Evolutionary conservation across 64 coral and sea anemone species (phyloP), one percentile per base, ranked within the genome.

Genomic region (Pocillopora verrucosa): DNA sequence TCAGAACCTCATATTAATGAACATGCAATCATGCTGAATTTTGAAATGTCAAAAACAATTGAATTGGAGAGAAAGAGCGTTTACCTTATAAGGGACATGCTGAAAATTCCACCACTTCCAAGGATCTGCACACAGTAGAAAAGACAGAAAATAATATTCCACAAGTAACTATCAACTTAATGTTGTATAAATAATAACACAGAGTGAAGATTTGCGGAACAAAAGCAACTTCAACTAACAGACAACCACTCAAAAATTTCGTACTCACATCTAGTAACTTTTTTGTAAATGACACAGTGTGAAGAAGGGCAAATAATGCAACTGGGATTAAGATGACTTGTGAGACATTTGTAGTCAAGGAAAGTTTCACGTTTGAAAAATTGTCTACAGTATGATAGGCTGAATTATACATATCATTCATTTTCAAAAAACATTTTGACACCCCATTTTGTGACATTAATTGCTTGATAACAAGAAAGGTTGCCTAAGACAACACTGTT

Each of bases 191-290:
- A 4, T 15, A 2, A 19, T 35, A 60, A 64, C 11, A 59, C 0
- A 13, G 10, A 19, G 45, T 38, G 17, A 34, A 74, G 35, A 37
- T 37, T 77, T 20, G 22, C 3, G 2, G n/a, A 11, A n/a, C 11
- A 70, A 20, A 70, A 70, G 25, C 11, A 24, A 26, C 22, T n/a
- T n/a, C 24, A 69, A 69, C 22, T 5, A 65, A 16, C 16, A 25
- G n/a, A 70, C 67, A 30, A 30, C 30, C 30, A 70, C 22, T 20
- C 9, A 9, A 67, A 70, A n/a, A n/a, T n/a, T 75, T 38, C 51
- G 67, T 51, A 92, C 95, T 98, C 90, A 98, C 92, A 90, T 94
- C 92, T 25, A 98, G 86, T 56, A 98, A 89, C 63, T 98, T 98
- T 78, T 98, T 98, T 34, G 92, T 98, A 87, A 98, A 98, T 64